These are phyloP conservation scores for Drosophila leonis DNA, from an alignment of 2,888 invertebrate species.

Conservation along the genomic window DNA sequence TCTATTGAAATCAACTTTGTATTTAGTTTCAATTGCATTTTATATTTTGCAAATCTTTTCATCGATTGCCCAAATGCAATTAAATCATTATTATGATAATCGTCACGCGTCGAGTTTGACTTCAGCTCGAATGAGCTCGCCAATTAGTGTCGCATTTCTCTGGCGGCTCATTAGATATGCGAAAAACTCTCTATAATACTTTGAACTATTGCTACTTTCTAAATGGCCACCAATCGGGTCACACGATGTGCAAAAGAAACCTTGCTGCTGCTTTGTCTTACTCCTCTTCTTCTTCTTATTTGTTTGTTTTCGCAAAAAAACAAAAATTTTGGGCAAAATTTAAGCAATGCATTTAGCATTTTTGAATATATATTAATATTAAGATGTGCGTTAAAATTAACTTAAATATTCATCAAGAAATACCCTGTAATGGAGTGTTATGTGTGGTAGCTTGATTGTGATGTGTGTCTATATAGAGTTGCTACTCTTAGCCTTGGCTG, in stretches of 20 bases:
- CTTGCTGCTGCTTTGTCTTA: background rate
- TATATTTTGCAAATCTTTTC: background rate
- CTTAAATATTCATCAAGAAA: slow-evolving; percentile 11
- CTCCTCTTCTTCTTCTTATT: background rate
- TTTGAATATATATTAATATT: slow-evolving; percentile 22
- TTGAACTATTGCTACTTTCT: slow-evolving; percentile 43
- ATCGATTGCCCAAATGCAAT: slow-evolving; percentile 3
- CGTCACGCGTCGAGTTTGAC: background rate
- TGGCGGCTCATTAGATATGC: slow-evolving; percentile 24
- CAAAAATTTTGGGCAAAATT: background rate
- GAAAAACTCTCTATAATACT: slow-evolving; percentile 27
- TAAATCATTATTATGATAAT: background rate
- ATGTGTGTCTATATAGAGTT: background rate
- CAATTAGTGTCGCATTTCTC: slow-evolving; percentile 16
- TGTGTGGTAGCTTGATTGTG: background rate
- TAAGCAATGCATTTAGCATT: slow-evolving; percentile 19
- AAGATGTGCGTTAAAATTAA: slow-evolving; percentile 12
- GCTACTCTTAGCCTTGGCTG: too few relatives aligned
- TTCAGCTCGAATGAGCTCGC: background rate
- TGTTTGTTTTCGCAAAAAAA: background rate
- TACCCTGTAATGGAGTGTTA: slow-evolving; percentile 16
- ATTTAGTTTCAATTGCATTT: background rate
- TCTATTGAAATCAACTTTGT: background rate
- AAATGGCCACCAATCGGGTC: slow-evolving; percentile 36
- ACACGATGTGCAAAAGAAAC: slow-evolving; percentile 3